A percentile compares a stretch with the other conserved stretches of the same genome.
Evolutionary conservation across 1,140 invertebrate genomes (phyloP).

Genomic region (Euschistus heros): DNA sequence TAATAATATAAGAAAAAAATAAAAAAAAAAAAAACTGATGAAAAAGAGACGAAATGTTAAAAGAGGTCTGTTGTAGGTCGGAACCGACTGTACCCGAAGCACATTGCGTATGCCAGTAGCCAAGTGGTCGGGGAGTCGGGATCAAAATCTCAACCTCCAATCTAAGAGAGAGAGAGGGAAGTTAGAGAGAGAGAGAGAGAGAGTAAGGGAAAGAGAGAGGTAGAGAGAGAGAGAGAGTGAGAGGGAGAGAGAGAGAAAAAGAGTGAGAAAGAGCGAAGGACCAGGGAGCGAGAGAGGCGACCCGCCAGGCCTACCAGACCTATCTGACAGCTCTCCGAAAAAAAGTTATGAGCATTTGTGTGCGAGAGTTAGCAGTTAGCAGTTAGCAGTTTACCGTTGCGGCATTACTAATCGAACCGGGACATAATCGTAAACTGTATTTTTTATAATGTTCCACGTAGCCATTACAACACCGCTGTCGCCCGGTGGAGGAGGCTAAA

Average conservation of each 20-base stretch:
- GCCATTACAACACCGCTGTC: too few species aligned
- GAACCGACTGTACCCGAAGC: constrained; percentile 1
- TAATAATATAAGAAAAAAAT: too few species aligned
- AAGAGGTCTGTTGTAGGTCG: not conserved
- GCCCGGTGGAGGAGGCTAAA: too few species aligned
- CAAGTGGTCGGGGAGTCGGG: constrained; percentile 12
- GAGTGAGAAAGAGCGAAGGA: not conserved
- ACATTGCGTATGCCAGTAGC: constrained; percentile 13
- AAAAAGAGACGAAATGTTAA: too few species aligned
- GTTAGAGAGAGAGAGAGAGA: too few species aligned
- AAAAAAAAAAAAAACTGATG: too few species aligned
- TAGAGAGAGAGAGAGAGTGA: not conserved
- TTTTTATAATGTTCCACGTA: not conserved
- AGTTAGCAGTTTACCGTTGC: not conserved
- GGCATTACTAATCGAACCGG: constrained; percentile 4
- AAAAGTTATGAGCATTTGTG: constrained; percentile 7
- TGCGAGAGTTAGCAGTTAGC: constrained; percentile 11
- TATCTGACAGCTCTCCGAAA: constrained; percentile 10
- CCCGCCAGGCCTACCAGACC: not conserved
- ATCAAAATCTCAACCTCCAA: constrained; percentile 3
- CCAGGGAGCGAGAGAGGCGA: not conserved
- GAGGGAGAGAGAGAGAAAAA: not conserved
- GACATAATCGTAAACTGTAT: constrained; percentile 8
- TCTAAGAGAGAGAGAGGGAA: not conserved
- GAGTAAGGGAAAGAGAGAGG: not conserved